Evolutionary conservation across 2,113 vertebrate species (phyloP), one percentile per base, ranked within the genome.

Genomic region (Eudyptes chrysolophus): DNA sequence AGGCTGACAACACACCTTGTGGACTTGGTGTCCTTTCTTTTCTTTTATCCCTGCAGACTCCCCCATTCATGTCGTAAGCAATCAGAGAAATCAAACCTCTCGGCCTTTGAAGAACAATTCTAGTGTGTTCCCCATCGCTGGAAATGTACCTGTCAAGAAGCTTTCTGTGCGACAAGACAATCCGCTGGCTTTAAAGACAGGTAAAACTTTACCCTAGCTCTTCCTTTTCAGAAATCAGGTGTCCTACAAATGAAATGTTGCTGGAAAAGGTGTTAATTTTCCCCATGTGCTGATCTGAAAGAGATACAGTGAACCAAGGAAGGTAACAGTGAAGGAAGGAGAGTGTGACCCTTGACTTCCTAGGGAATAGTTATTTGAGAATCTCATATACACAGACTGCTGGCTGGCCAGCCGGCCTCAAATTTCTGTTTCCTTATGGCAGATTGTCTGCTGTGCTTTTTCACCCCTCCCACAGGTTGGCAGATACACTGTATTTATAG

Each of bases 31-130:
- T 77, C 46, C 20, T 64, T 84, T 81, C 29, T 78, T 79, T 54
- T 76, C 51, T 79, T 93, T 92, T 69, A 29, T 92, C 48, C 90
- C 79, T 83, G 98, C 93, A 98, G 99, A 97, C 52, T 99, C 99
- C 32, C 99, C 99, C 30, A 97, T 97, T 75, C 99, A 98, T 2
- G 22, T 96, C 1, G 6, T 96, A 42, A 98, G 97, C 96, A 97
- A 74, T 84, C 98, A 91, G 68, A 98, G 97, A 85, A 98, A 97
- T 74, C 98, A 97, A 84, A 84, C 97, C 61, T 97, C 96, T 16
- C 92, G 96, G 65, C 81, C 97, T 34, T 57, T 98, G 96, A 98
- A 96, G 83, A 97, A 76, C 72, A 94, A 70, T 22, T 84, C 98
- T 32, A 95, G 95, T 89, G 46, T 97, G 71, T 97, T 96, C 57